Evolutionary conservation across 2,113 vertebrate species (phyloP).

Genomic region (Myrmecophaga tridactyla): DNA sequence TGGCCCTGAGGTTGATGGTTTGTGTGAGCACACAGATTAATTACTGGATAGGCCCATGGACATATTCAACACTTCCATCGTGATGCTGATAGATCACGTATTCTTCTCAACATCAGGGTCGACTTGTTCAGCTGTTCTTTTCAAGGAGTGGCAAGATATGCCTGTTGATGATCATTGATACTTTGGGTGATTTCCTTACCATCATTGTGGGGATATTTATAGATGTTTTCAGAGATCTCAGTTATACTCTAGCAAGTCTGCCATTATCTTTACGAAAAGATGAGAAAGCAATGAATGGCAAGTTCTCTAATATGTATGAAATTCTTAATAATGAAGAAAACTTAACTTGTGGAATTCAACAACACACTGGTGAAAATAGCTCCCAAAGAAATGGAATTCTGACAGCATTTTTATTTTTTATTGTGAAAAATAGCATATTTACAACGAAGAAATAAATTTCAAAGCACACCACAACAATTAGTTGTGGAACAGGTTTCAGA

Average conservation of each 20-base stretch:
- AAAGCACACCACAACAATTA: too few species aligned
- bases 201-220: slow-evolving; percentile 98
- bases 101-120: too few species aligned
- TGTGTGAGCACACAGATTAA: slow-evolving; percentile 99
- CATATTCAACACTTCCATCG: slow-evolving; percentile 99
- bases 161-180: slow-evolving; percentile 91
- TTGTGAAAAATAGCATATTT: too few species aligned
- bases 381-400: slow-evolving; percentile 92
- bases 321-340: slow-evolving; percentile 85
- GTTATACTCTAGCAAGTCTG: slow-evolving; percentile 89
- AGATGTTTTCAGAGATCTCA: slow-evolving; percentile 97
- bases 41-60: slow-evolving; percentile 99
- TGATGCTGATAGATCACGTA: slow-evolving; percentile 98
- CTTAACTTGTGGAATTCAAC: slow-evolving; percentile 84
- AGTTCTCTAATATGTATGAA: slow-evolving; percentile 87
- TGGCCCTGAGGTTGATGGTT: slow-evolving; percentile 91
- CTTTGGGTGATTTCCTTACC: slow-evolving; percentile 94
- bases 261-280: slow-evolving; percentile 93
- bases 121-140: slow-evolving; percentile 97
- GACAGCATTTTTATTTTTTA: slow-evolving; percentile 83
- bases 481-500: too few species aligned
- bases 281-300: slow-evolving; percentile 87
- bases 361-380: slow-evolving; percentile 85
- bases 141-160: slow-evolving; percentile 99
- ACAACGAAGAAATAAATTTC: too few species aligned